Conservation (phyloP, 2,888 invertebrate species). For the Punctoribates punctum region DNA sequence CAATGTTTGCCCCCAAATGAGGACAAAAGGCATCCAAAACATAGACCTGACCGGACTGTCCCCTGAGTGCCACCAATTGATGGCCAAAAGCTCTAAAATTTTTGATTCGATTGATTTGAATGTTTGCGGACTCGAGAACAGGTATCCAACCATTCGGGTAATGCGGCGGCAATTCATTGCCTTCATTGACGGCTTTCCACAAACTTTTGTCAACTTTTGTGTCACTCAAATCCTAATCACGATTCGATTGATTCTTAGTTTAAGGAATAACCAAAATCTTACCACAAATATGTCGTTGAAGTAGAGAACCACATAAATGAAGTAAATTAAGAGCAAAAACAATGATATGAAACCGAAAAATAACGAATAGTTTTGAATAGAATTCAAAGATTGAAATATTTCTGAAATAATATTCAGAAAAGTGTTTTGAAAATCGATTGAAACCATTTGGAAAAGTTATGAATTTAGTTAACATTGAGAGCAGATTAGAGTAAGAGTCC, state of each 20-base stretch:
- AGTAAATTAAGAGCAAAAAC: not conserved
- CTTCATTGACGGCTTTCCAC: not conserved
- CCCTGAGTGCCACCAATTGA: slow-evolving; percentile 67
- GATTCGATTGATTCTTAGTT: no score
- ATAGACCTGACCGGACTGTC: slow-evolving; percentile 62
- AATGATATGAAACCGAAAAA: not conserved
- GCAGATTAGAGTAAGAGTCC: no score
- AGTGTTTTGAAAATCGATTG: no score
- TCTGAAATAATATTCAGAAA: no score
- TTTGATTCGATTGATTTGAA: slow-evolving; percentile 59
- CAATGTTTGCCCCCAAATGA: slow-evolving; percentile 82
- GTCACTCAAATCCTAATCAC: slow-evolving; percentile 10
- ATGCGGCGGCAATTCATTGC: slow-evolving; percentile 66
- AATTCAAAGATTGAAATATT: not conserved
- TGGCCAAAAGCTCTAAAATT: slow-evolving; percentile 62
- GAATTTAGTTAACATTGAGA: no score
- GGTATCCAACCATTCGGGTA: slow-evolving; percentile 88
- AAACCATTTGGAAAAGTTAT: no score
- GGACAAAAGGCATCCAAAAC: slow-evolving; percentile 83
- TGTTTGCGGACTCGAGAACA: slow-evolving; percentile 64
- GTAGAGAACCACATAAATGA: not conserved
- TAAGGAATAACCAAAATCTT: no score
- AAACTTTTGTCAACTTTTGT: not conserved
- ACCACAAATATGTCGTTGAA: slow-evolving; percentile 10
- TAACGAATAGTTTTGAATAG: not conserved